A percentile compares a stretch with the other conserved stretches of the same genome.
Evolutionary conservation across 53 echinoderm and acorn worm species (phyloP).

Genomic region (Temnopleurus reevesii): DNA sequence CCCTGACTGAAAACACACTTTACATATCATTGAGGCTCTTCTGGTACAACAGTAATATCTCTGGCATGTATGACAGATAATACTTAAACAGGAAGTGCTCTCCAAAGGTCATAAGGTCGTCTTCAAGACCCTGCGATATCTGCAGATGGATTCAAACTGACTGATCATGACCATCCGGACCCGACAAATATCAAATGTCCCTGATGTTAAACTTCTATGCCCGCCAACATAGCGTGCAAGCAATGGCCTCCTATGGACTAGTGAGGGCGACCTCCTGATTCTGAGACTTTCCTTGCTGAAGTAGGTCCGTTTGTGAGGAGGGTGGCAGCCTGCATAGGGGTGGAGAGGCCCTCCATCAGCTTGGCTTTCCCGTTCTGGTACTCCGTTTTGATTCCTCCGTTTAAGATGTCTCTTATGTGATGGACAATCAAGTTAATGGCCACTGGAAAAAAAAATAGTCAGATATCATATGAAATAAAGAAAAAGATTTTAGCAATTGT

Average conservation of each 20-base stretch:
- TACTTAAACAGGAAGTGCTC: background rate
- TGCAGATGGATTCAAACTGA: background rate
- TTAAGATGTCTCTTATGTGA: slow-evolving; percentile 94
- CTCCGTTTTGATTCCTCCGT: slow-evolving; percentile 84
- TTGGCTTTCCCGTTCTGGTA: slow-evolving; percentile 71
- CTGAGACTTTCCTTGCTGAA: slow-evolving; percentile 67
- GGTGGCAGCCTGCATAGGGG: slow-evolving; percentile 2
- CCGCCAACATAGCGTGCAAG: background rate
- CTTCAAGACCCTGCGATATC: background rate
- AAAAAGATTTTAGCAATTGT: too few relatives aligned
- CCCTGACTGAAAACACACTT: too few relatives aligned
- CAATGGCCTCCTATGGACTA: slow-evolving; percentile 38
- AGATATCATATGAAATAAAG: too few relatives aligned
- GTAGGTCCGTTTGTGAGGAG: slow-evolving; percentile 43
- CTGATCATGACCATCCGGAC: background rate
- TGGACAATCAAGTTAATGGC: slow-evolving; percentile 96
- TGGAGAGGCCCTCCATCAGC: slow-evolving; percentile 55
- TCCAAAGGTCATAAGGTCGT: background rate
- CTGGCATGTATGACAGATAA: background rate
- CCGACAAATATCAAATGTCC: slow-evolving; percentile 14
- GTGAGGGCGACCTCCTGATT: slow-evolving; percentile 82
- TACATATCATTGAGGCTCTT: too few relatives aligned
- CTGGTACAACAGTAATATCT: background rate
- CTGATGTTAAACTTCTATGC: background rate
- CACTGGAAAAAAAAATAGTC: slow-evolving; percentile 46